Conservation (phyloP, 2,113 vertebrate genomes). For the Crypturellus undulatus region DNA sequence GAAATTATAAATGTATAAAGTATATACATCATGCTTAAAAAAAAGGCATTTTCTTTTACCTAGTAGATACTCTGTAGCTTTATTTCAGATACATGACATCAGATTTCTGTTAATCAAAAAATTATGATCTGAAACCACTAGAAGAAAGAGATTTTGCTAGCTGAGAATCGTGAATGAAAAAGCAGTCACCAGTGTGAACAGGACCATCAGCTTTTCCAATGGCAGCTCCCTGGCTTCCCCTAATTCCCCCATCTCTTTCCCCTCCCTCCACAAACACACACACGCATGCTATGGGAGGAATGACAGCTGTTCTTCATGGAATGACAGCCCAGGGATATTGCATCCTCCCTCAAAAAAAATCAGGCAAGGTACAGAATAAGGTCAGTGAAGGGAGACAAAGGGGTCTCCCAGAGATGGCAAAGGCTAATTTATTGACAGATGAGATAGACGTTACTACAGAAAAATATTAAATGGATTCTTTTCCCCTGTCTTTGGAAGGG, state of each 20-base stretch:
- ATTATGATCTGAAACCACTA: background rate
- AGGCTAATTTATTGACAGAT: conserved; percentile 77
- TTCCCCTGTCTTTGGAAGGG: conserved; percentile 59
- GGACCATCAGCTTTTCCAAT: conserved; percentile 35
- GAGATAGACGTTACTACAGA: conserved; percentile 68
- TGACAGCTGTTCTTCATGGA: conserved; percentile 79
- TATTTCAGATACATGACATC: background rate
- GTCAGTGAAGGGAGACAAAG: conserved; percentile 71
- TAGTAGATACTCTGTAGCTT: background rate
- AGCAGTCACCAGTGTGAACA: conserved; percentile 31
- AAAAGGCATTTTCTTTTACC: background rate
- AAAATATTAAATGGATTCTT: conserved; percentile 72
- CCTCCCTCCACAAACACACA: conserved; percentile 41
- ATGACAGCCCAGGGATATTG: conserved; percentile 75
- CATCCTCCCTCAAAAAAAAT: conserved; percentile 71
- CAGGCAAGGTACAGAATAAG: conserved; percentile 70
- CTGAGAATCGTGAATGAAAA: conserved; percentile 44
- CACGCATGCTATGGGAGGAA: conserved; percentile 64
- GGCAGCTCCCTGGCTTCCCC: conserved; percentile 31
- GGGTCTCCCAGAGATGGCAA: conserved; percentile 68
- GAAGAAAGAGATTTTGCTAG: background rate
- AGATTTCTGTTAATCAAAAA: background rate
- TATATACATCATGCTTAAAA: background rate
- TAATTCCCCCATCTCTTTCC: conserved; percentile 32
- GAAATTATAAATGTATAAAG: background rate